These are phyloP conservation scores for Ennomos quercinarius DNA, from an alignment of 2,888 invertebrate species.

Conservation along the genomic window DNA sequence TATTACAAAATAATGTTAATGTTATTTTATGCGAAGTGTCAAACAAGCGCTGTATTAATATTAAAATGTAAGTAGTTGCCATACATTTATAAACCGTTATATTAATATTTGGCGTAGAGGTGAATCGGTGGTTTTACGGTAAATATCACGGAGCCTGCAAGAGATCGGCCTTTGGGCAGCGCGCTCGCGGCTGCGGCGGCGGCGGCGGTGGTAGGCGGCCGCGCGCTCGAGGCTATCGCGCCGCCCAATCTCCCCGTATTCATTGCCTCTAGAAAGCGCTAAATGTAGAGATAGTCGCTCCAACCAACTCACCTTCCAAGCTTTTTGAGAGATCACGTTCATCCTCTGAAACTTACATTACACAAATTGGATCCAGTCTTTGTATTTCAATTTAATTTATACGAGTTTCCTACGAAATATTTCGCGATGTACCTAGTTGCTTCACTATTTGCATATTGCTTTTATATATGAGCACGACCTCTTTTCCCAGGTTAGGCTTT, in stretches of 20 bases:
- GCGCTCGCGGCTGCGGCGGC: slow-evolving; percentile 45
- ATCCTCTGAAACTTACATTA: slow-evolving; percentile 76
- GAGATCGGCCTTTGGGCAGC: slow-evolving; percentile 27
- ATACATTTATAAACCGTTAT: slow-evolving; percentile 12
- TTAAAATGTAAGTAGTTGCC: slow-evolving; percentile 12
- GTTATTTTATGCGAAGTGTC: background rate
- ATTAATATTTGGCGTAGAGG: slow-evolving; percentile 17
- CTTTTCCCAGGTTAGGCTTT: slow-evolving; percentile 11
- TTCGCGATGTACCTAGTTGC: slow-evolving; percentile 25
- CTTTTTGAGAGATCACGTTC: slow-evolving; percentile 72
- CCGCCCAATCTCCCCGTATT: slow-evolving; percentile 78
- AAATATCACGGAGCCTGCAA: slow-evolving; percentile 20
- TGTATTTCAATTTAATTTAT: slow-evolving; percentile 61
- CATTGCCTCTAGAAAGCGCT: slow-evolving; percentile 72
- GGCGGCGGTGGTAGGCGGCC: slow-evolving; percentile 43
- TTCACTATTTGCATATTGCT: slow-evolving; percentile 20
- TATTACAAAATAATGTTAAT: background rate
- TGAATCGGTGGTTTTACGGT: slow-evolving; percentile 25
- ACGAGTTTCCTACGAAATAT: slow-evolving; percentile 41
- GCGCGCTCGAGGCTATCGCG: slow-evolving; percentile 64
- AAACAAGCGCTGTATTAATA: slow-evolving; percentile 8
- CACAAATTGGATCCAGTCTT: slow-evolving; percentile 73
- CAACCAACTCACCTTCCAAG: slow-evolving; percentile 65
- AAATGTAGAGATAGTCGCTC: slow-evolving; percentile 73
- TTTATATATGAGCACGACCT: slow-evolving; percentile 8